Percentiles rank a stretch among this genome's conserved stretches.
These are phyloP conservation scores for Anthophora plumipes DNA, from an alignment of 2,888 invertebrate species.

Conservation along the genomic window DNA sequence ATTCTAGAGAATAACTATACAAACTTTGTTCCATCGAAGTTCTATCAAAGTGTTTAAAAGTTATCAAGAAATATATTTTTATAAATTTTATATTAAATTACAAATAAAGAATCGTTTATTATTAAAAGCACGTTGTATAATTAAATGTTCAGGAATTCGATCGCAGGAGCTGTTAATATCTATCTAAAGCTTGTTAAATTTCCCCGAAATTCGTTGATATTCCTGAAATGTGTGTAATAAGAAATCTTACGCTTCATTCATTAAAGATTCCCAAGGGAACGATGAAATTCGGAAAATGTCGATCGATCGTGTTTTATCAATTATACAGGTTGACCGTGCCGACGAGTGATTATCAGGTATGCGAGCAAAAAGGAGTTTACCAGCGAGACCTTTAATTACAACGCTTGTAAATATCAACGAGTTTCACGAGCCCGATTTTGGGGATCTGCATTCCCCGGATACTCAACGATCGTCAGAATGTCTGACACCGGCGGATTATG, in stretches of 20 bases:
- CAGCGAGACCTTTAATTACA: slow-evolving; percentile 41
- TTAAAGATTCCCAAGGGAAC: not conserved
- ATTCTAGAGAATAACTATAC: too few relatives aligned
- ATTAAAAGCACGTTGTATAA: not conserved
- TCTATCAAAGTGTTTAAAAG: too few relatives aligned
- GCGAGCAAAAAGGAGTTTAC: slow-evolving; percentile 34
- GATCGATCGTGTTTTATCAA: not conserved
- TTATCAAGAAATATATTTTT: too few relatives aligned
- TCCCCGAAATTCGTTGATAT: not conserved
- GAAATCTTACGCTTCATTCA: not conserved
- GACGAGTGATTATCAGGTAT: slow-evolving; percentile 34
- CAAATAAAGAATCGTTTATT: not conserved
- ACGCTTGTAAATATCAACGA: slow-evolving; percentile 24
- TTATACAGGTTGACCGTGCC: not conserved
- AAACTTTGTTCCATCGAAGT: too few relatives aligned
- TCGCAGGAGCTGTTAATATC: not conserved
- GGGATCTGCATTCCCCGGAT: slow-evolving; percentile 60
- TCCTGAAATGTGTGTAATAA: not conserved
- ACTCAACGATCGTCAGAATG: slow-evolving; percentile 62
- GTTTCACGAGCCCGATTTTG: slow-evolving; percentile 33
- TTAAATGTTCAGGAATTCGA: not conserved
- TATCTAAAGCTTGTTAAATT: not conserved
- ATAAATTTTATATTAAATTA: not conserved
- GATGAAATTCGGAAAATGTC: slow-evolving; percentile 1
- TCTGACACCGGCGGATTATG: slow-evolving; percentile 63